These are phyloP conservation scores for Erpornis zantholeuca DNA, from an alignment of 2,113 vertebrate genomes.

Conservation along the genomic window DNA sequence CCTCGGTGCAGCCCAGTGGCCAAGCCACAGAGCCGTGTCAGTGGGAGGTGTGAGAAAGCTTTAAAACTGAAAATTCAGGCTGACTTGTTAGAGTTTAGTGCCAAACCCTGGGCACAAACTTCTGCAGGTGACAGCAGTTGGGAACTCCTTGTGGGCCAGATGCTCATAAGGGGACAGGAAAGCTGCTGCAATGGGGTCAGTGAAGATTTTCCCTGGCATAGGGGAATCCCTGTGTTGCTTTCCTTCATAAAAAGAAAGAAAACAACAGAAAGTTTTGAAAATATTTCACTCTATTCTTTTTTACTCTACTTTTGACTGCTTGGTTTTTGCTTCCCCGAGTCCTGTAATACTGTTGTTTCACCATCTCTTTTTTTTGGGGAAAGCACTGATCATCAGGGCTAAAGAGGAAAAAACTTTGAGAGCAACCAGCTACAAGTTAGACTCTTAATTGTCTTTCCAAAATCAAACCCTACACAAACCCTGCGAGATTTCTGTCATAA, in stretches of 20 bases:
- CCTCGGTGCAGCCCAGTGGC: fast-evolving
- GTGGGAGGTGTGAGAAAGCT: neutral
- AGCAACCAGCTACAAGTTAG: neutral
- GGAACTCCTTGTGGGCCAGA: neutral
- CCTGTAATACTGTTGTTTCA: neutral
- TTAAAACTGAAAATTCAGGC: neutral
- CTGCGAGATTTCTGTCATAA: neutral
- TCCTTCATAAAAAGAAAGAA: neutral
- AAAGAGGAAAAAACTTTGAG: neutral
- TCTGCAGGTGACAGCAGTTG: neutral
- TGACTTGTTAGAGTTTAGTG: neutral
- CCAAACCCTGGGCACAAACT: neutral
- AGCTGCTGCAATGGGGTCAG: neutral
- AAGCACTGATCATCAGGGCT: neutral
- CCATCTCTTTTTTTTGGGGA: neutral
- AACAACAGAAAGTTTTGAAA: neutral
- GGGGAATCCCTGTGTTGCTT: neutral
- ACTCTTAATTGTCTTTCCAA: neutral
- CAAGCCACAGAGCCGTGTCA: fast-evolving
- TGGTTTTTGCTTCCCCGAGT: neutral
- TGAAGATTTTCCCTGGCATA: neutral
- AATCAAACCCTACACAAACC: neutral
- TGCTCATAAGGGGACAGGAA: neutral
- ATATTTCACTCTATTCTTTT: neutral
- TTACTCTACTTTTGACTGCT: neutral